These are phyloP conservation scores for Aselliscus stoliczkanus DNA, from an alignment of 2,797 vertebrate species.

Conservation along the genomic window DNA sequence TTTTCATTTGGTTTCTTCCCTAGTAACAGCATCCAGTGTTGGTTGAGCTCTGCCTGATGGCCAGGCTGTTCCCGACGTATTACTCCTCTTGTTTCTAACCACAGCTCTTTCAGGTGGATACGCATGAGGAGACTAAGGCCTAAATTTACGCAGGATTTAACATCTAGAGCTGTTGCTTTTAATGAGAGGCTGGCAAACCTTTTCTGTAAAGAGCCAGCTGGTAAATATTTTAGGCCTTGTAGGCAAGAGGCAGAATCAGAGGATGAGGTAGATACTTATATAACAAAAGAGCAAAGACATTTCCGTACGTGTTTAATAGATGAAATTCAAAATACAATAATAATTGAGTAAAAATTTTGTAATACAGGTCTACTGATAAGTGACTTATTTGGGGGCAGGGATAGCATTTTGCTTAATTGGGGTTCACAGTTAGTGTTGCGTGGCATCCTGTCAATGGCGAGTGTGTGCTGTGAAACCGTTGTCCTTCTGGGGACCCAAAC, in stretches of 20 bases:
- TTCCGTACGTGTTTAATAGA: not conserved
- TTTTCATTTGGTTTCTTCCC: not conserved
- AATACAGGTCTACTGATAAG: not conserved
- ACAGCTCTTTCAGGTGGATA: not conserved
- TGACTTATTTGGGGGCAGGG: not conserved
- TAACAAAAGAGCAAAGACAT: not conserved
- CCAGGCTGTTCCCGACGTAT: not conserved
- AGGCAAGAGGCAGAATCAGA: not conserved
- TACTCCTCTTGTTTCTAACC: not conserved
- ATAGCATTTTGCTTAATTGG: not conserved
- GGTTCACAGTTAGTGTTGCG: not conserved
- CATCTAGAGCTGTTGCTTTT: not conserved
- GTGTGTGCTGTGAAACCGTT: not conserved
- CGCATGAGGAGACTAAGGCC: not conserved
- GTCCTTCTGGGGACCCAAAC: not conserved
- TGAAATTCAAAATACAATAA: not conserved
- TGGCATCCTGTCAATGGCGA: not conserved
- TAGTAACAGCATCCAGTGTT: not conserved
- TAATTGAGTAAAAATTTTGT: not conserved
- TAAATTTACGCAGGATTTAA: not conserved
- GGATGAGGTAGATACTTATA: not conserved
- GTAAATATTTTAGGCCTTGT: not conserved
- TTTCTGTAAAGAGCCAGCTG: not conserved
- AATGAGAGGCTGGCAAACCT: not conserved
- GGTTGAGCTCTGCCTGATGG: not conserved